Evolutionary conservation across 2,888 invertebrate species (phyloP).

Genomic region (Leucophora obtusa): DNA sequence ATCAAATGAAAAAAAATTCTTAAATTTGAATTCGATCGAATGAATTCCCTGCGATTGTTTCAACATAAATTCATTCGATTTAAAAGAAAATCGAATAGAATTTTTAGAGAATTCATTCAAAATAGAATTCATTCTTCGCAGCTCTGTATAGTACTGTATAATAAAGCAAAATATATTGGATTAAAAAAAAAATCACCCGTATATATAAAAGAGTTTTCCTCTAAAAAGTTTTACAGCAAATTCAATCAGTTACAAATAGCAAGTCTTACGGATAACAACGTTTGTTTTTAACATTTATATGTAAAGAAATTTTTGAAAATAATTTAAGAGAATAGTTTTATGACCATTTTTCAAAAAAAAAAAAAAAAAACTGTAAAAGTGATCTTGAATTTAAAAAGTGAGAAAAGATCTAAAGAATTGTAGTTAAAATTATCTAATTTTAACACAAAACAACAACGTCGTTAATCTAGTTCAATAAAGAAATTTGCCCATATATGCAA

Average conservation of each 20-base stretch:
- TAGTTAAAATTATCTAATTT: slow-evolving; percentile 26
- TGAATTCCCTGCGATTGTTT: no score
- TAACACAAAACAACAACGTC: slow-evolving; percentile 26
- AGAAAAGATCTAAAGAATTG: background rate
- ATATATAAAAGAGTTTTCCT: slow-evolving; percentile 70
- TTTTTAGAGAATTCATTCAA: no score
- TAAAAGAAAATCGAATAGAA: no score
- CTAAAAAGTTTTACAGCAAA: slow-evolving; percentile 67
- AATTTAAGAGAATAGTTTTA: slow-evolving; percentile 10
- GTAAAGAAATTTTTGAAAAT: background rate
- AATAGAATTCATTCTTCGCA: no score
- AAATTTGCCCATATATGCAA: background rate
- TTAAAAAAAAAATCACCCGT: slow-evolving; percentile 40
- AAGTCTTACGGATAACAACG: slow-evolving; percentile 68
- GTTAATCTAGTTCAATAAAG: slow-evolving; percentile 21
- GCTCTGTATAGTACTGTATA: no score
- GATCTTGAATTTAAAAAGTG: slow-evolving; percentile 42
- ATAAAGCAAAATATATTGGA: slow-evolving; percentile 11
- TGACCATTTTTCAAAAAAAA: background rate
- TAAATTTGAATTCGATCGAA: no score
- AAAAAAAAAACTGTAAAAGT: background rate
- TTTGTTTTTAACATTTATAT: background rate
- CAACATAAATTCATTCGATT: no score
- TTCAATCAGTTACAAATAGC: slow-evolving; percentile 71
- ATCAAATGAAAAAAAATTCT: no score